Conservation (phyloP, 2,113 vertebrate species). For the Phaethornis superciliosus region DNA sequence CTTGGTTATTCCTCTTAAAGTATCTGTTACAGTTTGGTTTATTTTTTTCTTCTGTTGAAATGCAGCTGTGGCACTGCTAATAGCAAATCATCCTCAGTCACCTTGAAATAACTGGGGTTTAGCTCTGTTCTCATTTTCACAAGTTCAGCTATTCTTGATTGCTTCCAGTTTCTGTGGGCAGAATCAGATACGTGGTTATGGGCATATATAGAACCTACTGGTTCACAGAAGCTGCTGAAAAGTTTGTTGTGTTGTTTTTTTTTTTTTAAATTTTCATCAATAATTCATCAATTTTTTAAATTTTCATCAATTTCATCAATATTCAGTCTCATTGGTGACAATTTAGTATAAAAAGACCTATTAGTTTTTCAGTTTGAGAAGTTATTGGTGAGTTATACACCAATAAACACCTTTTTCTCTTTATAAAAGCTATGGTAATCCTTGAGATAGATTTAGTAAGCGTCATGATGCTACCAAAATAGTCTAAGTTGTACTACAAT, state of each 20-base stretch:
- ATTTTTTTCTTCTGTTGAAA: neutral
- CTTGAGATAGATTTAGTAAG: neutral
- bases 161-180: neutral
- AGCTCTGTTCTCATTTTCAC: neutral
- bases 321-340: neutral
- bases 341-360: neutral
- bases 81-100: neutral
- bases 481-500: neutral
- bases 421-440: neutral
- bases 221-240: neutral
- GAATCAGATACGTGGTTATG: neutral
- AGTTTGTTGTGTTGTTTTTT: neutral
- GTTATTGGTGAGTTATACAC: too few relatives aligned
- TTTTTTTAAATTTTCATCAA: neutral
- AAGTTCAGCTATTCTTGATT: neutral
- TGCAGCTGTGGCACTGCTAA: neutral
- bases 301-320: neutral
- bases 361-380: neutral
- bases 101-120: neutral
- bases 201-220: neutral
- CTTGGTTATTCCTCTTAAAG: neutral
- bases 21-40: neutral
- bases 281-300: neutral
- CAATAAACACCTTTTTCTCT: neutral
- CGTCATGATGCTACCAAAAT: neutral